Conservation (phyloP, 2,113 vertebrate genomes). For the Oreochromis niloticus region DNA sequence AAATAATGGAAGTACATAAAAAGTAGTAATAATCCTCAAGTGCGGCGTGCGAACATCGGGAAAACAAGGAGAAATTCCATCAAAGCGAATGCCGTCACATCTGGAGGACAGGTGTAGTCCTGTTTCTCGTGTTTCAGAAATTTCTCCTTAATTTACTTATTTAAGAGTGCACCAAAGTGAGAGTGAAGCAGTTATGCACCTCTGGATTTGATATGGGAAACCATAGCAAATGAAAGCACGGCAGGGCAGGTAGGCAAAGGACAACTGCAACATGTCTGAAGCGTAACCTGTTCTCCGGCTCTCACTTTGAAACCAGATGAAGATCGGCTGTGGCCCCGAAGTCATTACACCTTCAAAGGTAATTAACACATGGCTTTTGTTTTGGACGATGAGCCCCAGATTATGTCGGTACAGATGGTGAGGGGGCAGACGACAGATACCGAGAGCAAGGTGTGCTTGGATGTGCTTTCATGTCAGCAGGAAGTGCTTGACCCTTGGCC, state of each 20-base stretch:
- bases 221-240: constrained; percentile 8
- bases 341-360: constrained; percentile 78
- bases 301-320: constrained; percentile 72
- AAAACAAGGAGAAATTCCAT: constrained; percentile 34
- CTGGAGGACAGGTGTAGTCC: constrained; percentile 64
- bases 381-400: constrained; percentile 70
- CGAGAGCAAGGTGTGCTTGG: constrained; percentile 73
- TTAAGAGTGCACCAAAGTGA: constrained; percentile 29
- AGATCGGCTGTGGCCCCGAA: constrained; percentile 62
- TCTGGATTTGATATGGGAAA: constrained; percentile 4
- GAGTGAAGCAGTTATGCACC: background rate
- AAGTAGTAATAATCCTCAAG: background rate
- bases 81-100: constrained; percentile 49
- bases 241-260: constrained; percentile 45
- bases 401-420: constrained; percentile 73
- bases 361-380: constrained; percentile 79
- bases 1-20: background rate
- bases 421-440: constrained; percentile 53
- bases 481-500: constrained; percentile 70
- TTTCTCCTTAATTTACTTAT: constrained; percentile 47
- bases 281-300: constrained; percentile 60
- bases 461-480: constrained; percentile 76
- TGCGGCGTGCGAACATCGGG: background rate
- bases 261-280: constrained; percentile 60
- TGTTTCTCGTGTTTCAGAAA: constrained; percentile 30